Conservation (phyloP, 2,888 invertebrate species). For the Augochlorella aurata region DNA sequence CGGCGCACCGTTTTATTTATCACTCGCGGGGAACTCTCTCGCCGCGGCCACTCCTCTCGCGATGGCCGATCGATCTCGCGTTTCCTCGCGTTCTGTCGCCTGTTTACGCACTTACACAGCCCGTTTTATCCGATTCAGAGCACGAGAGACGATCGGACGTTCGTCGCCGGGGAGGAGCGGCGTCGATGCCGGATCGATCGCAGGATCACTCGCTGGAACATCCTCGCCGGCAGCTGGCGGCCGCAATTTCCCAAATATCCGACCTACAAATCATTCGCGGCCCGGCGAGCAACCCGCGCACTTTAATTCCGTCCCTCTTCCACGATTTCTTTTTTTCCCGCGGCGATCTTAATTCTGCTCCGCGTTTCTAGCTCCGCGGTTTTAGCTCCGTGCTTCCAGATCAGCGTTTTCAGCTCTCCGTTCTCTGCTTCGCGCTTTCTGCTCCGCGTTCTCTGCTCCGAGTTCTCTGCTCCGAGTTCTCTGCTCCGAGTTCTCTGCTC, state of each 20-base stretch:
- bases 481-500: not conserved
- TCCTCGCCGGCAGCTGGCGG: constrained; percentile 44
- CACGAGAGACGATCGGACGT: not conserved
- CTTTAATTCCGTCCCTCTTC: constrained; percentile 45
- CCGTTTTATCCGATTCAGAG: not conserved
- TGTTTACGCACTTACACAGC: constrained; percentile 27
- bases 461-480: no score
- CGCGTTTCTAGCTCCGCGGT: not conserved
- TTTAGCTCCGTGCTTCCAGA: no score
- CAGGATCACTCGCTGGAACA: constrained; percentile 43
- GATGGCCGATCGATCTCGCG: constrained; percentile 19
- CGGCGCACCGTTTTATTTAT: constrained; percentile 25
- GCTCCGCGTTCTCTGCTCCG: not conserved
- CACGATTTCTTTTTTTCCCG: not conserved
- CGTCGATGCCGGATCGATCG: constrained; percentile 23
- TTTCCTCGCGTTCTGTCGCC: not conserved
- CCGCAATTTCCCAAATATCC: constrained; percentile 54
- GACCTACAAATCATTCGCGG: constrained; percentile 45
- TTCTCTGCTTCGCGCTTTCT: not conserved
- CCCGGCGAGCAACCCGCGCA: constrained; percentile 40
- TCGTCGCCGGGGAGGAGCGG: not conserved
- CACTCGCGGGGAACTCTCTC: constrained; percentile 10
- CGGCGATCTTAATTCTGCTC: not conserved
- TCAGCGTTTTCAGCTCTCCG: no score
- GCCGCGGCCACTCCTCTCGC: constrained; percentile 28